Evolutionary conservation across 1,140 invertebrate species (phyloP), one percentile per base, ranked within the genome.

Genomic region (Pogonomyrmex californicus): DNA sequence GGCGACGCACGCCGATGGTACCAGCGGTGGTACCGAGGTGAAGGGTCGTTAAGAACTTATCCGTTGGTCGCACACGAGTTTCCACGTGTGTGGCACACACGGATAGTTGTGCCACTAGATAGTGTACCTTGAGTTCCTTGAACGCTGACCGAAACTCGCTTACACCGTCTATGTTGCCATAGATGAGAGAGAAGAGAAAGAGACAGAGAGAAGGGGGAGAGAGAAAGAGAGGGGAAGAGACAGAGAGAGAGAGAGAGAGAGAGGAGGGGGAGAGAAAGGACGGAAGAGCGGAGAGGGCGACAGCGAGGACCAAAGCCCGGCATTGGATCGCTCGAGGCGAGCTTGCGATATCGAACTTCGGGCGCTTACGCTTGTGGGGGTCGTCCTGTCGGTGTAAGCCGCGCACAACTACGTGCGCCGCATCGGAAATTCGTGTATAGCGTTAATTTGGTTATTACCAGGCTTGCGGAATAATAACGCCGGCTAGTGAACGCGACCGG

Each of bases 371-470:
- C 68, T 60, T 83, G 70, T 51, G 14, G 77, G 79, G 77, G 79
- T 60, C 56, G 17, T 1, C 68, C 41, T 33, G 3, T 70, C 63
- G 33, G 41, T 73, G 66, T 75, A 83, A 83, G 79, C 79, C 79
- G 54, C 79, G 68, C 68, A 75, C 79, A 23, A 75, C 54, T 83
- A 83, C 68, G 79, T 75, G 68, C 54, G n/a, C 56, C 41, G 79
- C 68, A 71, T 82, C 79, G 68, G 79, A 75, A 75, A 83, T 83
- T 83, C 79, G 54, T 83, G 79, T 75, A 73, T 83, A 83, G 68
- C 79, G 79, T 83, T 83, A 83, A 83, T 83, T 83, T 83, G 79
- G 79, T 83, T 83, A 83, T 83, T 83, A 75, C 79, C 68, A 68
- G 54, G 79, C 68, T 83, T 83, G 79, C 68, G 79, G 68, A 83